Evolutionary conservation across 1,140 invertebrate genomes (phyloP).

Genomic region (Cheumatopsyche charites): DNA sequence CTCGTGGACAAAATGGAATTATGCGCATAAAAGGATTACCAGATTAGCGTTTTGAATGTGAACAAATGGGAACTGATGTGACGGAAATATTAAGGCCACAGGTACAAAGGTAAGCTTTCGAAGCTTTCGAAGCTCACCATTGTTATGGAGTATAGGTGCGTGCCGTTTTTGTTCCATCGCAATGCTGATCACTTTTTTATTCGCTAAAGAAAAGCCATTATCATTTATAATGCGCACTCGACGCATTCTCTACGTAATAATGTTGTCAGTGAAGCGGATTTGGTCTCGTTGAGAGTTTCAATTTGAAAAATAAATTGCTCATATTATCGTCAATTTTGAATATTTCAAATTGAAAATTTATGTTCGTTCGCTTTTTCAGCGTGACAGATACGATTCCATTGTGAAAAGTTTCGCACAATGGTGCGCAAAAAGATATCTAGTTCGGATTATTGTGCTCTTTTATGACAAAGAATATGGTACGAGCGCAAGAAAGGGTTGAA

Average conservation of each 20-base stretch:
- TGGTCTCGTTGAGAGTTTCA: neutral
- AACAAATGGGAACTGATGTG: conserved; percentile 32
- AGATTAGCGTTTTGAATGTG: conserved; percentile 22
- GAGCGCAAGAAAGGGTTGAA: conserved; percentile 45
- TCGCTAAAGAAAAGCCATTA: neutral
- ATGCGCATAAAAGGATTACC: conserved; percentile 34
- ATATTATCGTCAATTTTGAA: neutral
- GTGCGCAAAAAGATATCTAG: conserved; percentile 41
- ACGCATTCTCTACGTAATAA: neutral
- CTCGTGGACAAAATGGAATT: conserved; percentile 34
- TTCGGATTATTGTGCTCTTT: conserved; percentile 42
- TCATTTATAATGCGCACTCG: conserved; percentile 25
- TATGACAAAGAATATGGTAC: conserved; percentile 38
- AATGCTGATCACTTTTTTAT: conserved; percentile 29
- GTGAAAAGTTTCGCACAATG: conserved; percentile 35
- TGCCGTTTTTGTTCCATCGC: conserved; percentile 20
- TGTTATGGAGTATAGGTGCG: neutral
- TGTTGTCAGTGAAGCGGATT: no score
- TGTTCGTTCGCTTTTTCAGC: conserved; percentile 17
- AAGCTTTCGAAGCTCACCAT: neutral
- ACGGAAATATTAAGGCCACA: conserved; percentile 32
- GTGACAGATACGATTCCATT: conserved; percentile 41
- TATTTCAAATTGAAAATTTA: conserved; percentile 5
- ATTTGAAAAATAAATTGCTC: neutral
- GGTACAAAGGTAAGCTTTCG: conserved; percentile 25